Evolutionary conservation across 1,140 invertebrate genomes (phyloP).

Genomic region (Pollicipes pollicipes): DNA sequence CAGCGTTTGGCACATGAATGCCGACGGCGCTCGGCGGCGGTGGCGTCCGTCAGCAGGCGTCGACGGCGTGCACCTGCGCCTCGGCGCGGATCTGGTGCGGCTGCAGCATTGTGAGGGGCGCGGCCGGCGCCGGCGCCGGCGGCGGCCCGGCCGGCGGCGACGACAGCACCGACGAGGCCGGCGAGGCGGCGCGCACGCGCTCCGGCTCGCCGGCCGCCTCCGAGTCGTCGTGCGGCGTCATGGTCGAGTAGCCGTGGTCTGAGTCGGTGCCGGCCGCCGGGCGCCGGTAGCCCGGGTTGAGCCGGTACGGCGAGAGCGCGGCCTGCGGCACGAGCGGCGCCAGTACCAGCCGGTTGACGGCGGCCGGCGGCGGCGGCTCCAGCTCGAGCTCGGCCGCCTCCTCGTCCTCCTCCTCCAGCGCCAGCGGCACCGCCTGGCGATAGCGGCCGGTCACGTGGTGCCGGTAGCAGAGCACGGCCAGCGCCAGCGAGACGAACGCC

Average conservation of each 20-base stretch:
- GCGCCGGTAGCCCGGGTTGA: constrained; percentile 58
- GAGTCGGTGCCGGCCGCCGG: constrained; percentile 52
- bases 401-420: neutral
- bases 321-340: neutral
- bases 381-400: neutral
- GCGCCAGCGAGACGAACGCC: constrained; percentile 38
- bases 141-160: constrained; percentile 10
- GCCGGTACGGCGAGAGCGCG: constrained; percentile 67
- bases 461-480: constrained; percentile 44
- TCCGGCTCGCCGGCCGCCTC: constrained; percentile 27
- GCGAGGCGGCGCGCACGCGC: constrained; percentile 12
- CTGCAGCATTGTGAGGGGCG: neutral
- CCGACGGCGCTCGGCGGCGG: neutral
- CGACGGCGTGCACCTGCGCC: neutral
- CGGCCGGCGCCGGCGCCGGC: too few relatives aligned
- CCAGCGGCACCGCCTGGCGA: neutral
- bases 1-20: neutral
- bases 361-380: neutral
- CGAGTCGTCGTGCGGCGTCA: constrained; percentile 77
- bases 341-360: neutral
- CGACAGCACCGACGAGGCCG: constrained; percentile 23
- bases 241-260: constrained; percentile 86
- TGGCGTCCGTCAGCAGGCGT: neutral
- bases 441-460: constrained; percentile 27
- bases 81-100: neutral